A percentile compares a stretch with the other conserved stretches of the same genome.
Evolutionary conservation across 2,113 vertebrate species (phyloP).

Genomic region (Onychorhynchus coronatus): DNA sequence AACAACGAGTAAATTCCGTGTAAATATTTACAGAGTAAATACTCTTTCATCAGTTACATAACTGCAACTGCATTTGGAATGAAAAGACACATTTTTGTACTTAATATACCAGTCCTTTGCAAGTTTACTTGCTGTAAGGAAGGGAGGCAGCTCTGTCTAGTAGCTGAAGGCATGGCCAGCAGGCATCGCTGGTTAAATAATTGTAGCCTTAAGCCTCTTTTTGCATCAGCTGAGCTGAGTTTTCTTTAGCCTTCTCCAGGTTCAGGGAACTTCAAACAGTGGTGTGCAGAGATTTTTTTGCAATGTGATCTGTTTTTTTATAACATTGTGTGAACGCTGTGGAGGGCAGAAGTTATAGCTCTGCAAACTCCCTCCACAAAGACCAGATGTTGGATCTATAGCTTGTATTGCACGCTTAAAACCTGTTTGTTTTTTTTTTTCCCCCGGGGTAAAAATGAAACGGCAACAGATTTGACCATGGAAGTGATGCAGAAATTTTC

Average conservation of each 20-base stretch:
- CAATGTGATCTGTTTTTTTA: background rate
- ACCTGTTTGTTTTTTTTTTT: background rate
- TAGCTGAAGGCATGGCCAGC: background rate
- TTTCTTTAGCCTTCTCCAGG: background rate
- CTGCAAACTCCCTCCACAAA: background rate
- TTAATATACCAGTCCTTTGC: background rate
- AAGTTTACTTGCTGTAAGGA: background rate
- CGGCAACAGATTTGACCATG: background rate
- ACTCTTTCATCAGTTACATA: fast-evolving
- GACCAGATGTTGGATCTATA: background rate
- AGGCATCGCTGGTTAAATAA: background rate
- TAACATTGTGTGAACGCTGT: background rate
- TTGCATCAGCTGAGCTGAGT: background rate
- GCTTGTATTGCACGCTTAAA: background rate
- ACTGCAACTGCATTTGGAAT: background rate
- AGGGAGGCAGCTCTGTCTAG: background rate
- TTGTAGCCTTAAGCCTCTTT: background rate
- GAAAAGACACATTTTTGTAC: background rate
- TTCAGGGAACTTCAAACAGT: background rate
- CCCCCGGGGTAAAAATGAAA: background rate
- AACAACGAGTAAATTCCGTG: background rate
- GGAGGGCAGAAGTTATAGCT: background rate
- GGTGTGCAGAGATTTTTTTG: background rate
- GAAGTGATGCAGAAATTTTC: background rate
- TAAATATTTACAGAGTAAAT: no score